Evolutionary conservation across 2,888 invertebrate genomes (phyloP).

Genomic region (Hydriomena furcata): DNA sequence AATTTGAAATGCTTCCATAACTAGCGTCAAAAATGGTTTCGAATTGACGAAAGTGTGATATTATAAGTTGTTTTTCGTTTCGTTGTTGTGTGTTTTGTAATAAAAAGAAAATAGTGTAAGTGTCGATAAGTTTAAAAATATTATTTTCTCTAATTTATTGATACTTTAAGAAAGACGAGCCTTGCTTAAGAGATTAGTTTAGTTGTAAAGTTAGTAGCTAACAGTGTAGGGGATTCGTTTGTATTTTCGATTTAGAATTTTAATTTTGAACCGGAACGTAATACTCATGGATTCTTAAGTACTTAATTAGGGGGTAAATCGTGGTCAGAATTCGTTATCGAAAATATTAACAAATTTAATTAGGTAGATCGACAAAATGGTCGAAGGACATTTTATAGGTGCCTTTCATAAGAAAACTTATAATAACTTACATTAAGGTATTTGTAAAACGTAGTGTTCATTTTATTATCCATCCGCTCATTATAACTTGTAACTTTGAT

Average conservation of each 20-base stretch:
- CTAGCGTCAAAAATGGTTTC: conserved; percentile 60
- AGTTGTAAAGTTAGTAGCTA: conserved; percentile 72
- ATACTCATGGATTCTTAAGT: conserved; percentile 25
- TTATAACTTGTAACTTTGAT: conserved; percentile 50
- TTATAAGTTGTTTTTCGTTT: conserved; percentile 80
- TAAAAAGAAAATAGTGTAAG: conserved; percentile 70
- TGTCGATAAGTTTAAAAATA: conserved; percentile 61
- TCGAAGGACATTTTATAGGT: conserved; percentile 79
- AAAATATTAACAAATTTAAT: conserved; percentile 57
- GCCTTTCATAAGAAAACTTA: conserved; percentile 76
- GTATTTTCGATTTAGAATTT: conserved; percentile 48
- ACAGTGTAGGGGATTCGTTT: conserved; percentile 54
- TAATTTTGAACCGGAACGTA: conserved; percentile 12
- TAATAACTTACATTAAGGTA: conserved; percentile 63
- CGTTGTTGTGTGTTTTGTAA: conserved; percentile 81
- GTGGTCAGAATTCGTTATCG: conserved; percentile 48
- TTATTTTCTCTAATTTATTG: conserved; percentile 74
- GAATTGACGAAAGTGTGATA: conserved; percentile 79
- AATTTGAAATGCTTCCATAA: conserved; percentile 70
- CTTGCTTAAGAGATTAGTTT: conserved; percentile 80
- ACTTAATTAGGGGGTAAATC: conserved; percentile 31
- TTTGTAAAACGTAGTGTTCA: conserved; percentile 73
- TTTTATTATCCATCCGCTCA: conserved; percentile 76
- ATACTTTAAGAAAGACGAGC: conserved; percentile 82
- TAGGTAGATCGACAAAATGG: conserved; percentile 63